A percentile compares a stretch with the other conserved stretches of the same genome.
These are phyloP conservation scores for Eubucco bourcierii DNA, from an alignment of 2,113 vertebrate genomes.

Conservation along the genomic window DNA sequence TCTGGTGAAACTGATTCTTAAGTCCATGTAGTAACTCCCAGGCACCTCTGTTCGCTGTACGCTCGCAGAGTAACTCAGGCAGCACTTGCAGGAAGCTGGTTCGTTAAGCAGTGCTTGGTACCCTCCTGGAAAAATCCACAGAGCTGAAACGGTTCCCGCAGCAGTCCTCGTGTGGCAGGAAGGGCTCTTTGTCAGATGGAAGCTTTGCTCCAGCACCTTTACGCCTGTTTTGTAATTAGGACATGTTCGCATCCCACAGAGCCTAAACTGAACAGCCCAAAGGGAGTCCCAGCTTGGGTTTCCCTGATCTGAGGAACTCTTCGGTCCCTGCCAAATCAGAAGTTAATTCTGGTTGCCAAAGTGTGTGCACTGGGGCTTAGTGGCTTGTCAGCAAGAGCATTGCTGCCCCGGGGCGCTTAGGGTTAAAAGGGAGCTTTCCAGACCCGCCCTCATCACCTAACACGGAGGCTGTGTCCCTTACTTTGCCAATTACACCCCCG, in stretches of 20 bases:
- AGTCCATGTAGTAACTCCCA: slow-evolving; percentile 29
- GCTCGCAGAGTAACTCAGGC: slow-evolving; percentile 34
- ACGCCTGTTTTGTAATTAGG: not conserved
- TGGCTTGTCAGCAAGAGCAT: not conserved
- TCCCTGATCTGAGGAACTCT: not conserved
- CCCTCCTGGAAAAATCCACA: not conserved
- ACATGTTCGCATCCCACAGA: not conserved
- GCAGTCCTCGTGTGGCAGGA: not conserved
- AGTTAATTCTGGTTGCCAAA: not conserved
- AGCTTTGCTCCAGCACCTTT: not conserved
- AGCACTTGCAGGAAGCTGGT: not conserved
- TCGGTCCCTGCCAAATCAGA: not conserved
- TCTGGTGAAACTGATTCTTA: slow-evolving; percentile 36
- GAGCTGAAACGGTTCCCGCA: not conserved
- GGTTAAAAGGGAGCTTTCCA: not conserved
- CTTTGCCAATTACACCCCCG: slow-evolving; percentile 1
- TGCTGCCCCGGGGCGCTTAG: not conserved
- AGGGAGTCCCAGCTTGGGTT: not conserved
- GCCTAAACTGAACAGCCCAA: not conserved
- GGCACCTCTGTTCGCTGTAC: slow-evolving; percentile 14
- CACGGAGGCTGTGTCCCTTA: not conserved
- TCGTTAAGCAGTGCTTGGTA: slow-evolving; percentile 8
- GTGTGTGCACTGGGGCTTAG: not conserved
- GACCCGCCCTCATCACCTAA: not conserved
- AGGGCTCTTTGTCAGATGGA: not conserved